Conservation (phyloP, 92 coral and sea anemone species). For the Anthopleura xanthogrammica region DNA sequence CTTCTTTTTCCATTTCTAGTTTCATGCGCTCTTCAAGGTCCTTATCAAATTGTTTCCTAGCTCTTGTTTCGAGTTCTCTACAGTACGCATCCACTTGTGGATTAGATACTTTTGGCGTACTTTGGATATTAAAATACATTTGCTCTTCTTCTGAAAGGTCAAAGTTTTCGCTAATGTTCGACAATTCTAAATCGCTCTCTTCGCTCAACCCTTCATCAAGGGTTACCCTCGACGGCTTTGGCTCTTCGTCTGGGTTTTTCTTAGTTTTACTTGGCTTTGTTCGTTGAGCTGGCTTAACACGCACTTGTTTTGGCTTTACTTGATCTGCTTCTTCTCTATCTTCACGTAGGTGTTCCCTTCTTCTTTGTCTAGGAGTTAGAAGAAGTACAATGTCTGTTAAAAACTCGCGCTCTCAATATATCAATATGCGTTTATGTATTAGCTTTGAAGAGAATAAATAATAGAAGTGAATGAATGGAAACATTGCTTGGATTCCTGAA, state of each 20-base stretch:
- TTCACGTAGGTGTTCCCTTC: constrained; percentile 15
- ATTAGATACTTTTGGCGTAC: constrained; percentile 22
- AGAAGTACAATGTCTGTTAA: background rate
- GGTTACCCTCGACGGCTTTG: constrained; percentile 10
- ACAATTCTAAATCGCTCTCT: constrained; percentile 85
- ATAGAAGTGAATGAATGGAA: background rate
- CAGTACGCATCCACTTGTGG: constrained; percentile 37
- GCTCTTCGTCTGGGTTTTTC: background rate
- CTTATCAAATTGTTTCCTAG: constrained; percentile 33
- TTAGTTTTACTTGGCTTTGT: constrained; percentile 4
- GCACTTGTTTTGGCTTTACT: background rate
- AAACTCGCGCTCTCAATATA: background rate
- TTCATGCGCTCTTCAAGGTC: constrained; percentile 25
- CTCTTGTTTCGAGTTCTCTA: constrained; percentile 36
- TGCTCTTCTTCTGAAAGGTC: constrained; percentile 68
- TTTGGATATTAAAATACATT: constrained; percentile 42
- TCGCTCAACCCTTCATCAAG: constrained; percentile 63
- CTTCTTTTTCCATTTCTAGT: constrained; percentile 34
- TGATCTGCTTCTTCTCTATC: background rate
- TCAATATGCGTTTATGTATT: background rate
- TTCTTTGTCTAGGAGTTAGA: constrained; percentile 30
- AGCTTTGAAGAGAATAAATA: background rate
- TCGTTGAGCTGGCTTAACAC: background rate
- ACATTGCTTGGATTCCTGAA: background rate
- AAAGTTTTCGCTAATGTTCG: constrained; percentile 67